These are phyloP conservation scores for Sorex araneus DNA, from an alignment of 2,113 vertebrate species.

Conservation along the genomic window DNA sequence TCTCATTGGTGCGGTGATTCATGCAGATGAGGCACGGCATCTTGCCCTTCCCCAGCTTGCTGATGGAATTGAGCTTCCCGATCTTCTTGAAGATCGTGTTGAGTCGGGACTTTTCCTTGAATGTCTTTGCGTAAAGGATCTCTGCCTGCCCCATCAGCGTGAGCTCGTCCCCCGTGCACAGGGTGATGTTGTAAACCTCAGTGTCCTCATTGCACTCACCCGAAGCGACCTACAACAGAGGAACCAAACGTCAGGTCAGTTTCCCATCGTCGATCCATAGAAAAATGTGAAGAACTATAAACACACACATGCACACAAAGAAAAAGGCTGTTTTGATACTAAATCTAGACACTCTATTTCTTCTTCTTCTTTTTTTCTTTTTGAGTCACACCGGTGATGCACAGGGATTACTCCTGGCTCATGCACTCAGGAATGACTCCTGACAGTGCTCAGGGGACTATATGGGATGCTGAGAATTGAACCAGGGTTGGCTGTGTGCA, in stretches of 20 bases:
- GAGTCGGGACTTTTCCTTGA: slow-evolving; percentile 96
- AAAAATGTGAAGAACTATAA: neutral
- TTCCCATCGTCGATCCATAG: neutral
- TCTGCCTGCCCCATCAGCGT: slow-evolving; percentile 99
- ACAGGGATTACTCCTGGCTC: no score
- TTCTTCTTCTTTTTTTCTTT: neutral
- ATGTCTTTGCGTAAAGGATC: slow-evolving; percentile 98
- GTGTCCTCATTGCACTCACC: slow-evolving; percentile 99
- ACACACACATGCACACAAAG: neutral
- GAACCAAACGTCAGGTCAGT: neutral
- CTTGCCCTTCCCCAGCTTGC: slow-evolving; percentile 96
- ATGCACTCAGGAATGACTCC: no score
- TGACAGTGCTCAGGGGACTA: no score
- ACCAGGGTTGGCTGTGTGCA: no score
- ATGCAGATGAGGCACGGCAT: slow-evolving; percentile 99
- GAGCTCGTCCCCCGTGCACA: slow-evolving; percentile 97
- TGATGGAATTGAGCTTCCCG: slow-evolving; percentile 97
- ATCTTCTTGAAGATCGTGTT: slow-evolving; percentile 99
- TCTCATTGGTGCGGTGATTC: slow-evolving; percentile 99
- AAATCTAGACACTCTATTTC: slow-evolving; percentile 29
- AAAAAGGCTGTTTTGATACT: neutral
- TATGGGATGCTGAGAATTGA: no score
- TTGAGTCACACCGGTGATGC: no score
- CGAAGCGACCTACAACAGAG: slow-evolving; percentile 93
- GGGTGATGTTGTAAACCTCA: slow-evolving; percentile 98